Evolutionary conservation across 2,888 invertebrate species (phyloP).

Genomic region (Panzeria rudis): DNA sequence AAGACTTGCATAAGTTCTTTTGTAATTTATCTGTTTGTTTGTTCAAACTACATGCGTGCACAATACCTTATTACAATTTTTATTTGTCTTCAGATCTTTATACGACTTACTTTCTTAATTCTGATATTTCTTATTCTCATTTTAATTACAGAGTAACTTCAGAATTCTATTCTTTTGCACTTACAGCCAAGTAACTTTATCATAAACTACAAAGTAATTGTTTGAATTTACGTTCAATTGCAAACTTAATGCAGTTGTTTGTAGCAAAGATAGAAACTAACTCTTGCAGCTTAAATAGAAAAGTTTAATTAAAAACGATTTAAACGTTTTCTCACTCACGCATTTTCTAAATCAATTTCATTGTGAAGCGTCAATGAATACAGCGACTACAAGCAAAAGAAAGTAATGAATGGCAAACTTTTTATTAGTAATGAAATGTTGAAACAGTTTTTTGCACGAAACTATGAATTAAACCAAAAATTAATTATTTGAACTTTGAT

Average conservation of each 20-base stretch:
- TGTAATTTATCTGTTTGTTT: too few species aligned
- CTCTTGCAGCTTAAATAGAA: conserved; percentile 26
- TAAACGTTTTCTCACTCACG: conserved; percentile 52
- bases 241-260: conserved; percentile 14
- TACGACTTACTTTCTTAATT: not conserved
- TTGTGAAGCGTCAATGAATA: conserved; percentile 24
- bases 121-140: not conserved
- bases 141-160: conserved; percentile 28
- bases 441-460: conserved; percentile 3
- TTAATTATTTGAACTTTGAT: conserved; percentile 16
- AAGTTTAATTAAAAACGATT: conserved; percentile 64
- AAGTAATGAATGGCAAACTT: conserved; percentile 50
- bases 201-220: conserved; percentile 23
- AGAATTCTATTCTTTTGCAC: conserved; percentile 10
- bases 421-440: conserved; percentile 39
- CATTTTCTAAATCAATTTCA: conserved; percentile 59
- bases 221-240: conserved; percentile 22
- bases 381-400: not conserved
- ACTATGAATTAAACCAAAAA: not conserved
- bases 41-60: too few species aligned
- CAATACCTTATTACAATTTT: not conserved
- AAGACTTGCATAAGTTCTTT: too few species aligned
- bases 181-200: conserved; percentile 47
- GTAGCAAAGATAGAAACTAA: not conserved
- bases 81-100: not conserved